Percentiles rank a stretch among this genome's conserved stretches.
These are phyloP conservation scores for Hypocryptadius cinnamomeus DNA, from an alignment of 2,113 vertebrate species.

Conservation along the genomic window DNA sequence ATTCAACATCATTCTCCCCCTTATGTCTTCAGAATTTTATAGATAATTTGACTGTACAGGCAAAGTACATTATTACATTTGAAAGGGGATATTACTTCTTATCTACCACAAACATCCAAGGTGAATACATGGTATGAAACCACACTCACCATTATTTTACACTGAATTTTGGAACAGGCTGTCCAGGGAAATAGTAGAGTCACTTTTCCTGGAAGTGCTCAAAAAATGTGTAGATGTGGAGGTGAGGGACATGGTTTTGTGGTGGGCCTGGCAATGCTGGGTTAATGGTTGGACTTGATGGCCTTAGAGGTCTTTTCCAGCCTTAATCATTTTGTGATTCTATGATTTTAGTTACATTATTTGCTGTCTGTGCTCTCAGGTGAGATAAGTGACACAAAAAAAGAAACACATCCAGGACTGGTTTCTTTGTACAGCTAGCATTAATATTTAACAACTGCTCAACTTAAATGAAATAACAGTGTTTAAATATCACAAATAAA, in stretches of 20 bases:
- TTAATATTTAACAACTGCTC: neutral
- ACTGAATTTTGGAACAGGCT: neutral
- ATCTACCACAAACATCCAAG: neutral
- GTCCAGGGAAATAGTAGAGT: neutral
- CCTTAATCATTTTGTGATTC: neutral
- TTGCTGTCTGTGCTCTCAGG: neutral
- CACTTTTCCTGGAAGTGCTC: neutral
- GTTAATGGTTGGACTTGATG: neutral
- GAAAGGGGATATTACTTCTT: neutral
- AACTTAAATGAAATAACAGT: neutral
- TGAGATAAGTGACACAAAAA: neutral
- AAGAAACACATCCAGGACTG: too few relatives aligned
- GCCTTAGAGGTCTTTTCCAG: neutral
- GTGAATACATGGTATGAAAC: neutral
- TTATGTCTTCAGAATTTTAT: neutral
- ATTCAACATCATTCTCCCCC: neutral
- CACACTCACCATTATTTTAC: neutral
- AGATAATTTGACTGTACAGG: neutral
- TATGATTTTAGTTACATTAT: neutral
- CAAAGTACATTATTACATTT: neutral
- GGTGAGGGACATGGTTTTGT: neutral
- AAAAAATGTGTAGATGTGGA: neutral
- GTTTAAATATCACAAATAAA: neutral
- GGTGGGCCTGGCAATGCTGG: neutral
- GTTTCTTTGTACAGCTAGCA: neutral